phyloP scores from a whole-genome alignment of 1,140 invertebrate genomes.

The Leptinotarsa defecta region DNA sequence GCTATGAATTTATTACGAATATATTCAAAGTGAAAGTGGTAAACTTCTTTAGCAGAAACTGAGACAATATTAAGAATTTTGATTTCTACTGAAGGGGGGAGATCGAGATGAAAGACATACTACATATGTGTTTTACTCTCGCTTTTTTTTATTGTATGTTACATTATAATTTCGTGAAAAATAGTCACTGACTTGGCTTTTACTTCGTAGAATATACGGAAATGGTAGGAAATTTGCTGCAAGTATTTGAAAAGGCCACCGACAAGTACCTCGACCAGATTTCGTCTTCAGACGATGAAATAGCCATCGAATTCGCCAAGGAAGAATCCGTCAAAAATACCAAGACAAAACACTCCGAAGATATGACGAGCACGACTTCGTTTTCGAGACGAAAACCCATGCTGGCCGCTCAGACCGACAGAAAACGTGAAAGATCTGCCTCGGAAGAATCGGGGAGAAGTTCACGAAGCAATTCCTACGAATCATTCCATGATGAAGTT shows the following conservation, averaged over 20 bases:
- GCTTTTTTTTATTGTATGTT: too few relatives aligned
- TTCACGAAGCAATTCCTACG: slow-evolving; percentile 38
- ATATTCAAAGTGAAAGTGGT: too few relatives aligned
- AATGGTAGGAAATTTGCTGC: slow-evolving; percentile 82
- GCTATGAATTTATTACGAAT: too few relatives aligned
- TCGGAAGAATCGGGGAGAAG: slow-evolving; percentile 43
- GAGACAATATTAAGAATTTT: too few relatives aligned
- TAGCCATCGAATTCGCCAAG: slow-evolving; percentile 67
- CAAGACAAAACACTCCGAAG: slow-evolving; percentile 32
- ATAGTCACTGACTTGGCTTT: too few relatives aligned
- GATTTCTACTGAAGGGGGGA: too few relatives aligned
- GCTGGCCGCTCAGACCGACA: slow-evolving; percentile 43
- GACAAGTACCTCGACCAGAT: slow-evolving; percentile 80
- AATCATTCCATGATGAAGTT: slow-evolving; percentile 29
- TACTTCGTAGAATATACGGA: slow-evolving; percentile 76
- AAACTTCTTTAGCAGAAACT: too few relatives aligned
- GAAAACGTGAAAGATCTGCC: slow-evolving; percentile 40
- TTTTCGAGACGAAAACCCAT: slow-evolving; percentile 42
- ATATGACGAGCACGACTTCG: slow-evolving; percentile 26
- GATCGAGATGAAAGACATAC: too few relatives aligned
- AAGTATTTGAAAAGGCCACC: slow-evolving; percentile 77
- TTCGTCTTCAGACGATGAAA: slow-evolving; percentile 77
- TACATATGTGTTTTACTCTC: too few relatives aligned
- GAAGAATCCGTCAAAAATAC: slow-evolving; percentile 31
- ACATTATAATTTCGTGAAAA: too few relatives aligned